These are phyloP conservation scores for Lagopus leucura DNA, from an alignment of 2,113 vertebrate genomes.

Conservation along the genomic window DNA sequence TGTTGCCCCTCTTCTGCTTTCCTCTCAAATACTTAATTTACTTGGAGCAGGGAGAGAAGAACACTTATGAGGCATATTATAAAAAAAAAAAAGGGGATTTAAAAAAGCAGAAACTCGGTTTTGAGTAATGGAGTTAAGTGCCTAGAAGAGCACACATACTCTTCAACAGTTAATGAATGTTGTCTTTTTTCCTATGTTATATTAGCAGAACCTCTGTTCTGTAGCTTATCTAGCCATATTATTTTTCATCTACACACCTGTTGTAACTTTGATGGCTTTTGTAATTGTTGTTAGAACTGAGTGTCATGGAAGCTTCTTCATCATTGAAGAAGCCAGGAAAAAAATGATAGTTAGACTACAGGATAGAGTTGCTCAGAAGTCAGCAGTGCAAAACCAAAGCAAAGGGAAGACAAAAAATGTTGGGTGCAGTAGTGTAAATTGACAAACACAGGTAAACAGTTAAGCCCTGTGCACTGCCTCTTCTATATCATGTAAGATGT, in stretches of 20 bases:
- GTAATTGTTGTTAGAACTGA: background rate
- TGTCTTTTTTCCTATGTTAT: background rate
- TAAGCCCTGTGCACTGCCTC: background rate
- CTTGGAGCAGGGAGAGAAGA: background rate
- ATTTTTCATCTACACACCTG: background rate
- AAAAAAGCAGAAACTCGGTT: background rate
- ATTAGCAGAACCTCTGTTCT: background rate
- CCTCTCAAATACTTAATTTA: background rate
- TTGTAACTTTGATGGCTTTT: background rate
- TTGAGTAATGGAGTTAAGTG: background rate
- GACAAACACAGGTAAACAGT: background rate
- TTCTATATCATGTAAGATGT: background rate
- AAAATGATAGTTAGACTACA: background rate
- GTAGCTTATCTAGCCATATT: background rate
- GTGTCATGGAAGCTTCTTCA: background rate
- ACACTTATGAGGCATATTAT: background rate
- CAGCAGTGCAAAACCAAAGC: background rate
- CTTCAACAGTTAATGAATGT: background rate
- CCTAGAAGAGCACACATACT: background rate
- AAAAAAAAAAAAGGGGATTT: background rate
- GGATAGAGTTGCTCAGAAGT: background rate
- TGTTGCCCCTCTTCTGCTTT: background rate
- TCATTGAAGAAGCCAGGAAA: background rate
- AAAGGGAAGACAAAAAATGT: background rate
- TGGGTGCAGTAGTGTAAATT: background rate